phyloP scores from a whole-genome alignment of 2,888 invertebrate genomes.

The Drosophila atroscutellata region DNA sequence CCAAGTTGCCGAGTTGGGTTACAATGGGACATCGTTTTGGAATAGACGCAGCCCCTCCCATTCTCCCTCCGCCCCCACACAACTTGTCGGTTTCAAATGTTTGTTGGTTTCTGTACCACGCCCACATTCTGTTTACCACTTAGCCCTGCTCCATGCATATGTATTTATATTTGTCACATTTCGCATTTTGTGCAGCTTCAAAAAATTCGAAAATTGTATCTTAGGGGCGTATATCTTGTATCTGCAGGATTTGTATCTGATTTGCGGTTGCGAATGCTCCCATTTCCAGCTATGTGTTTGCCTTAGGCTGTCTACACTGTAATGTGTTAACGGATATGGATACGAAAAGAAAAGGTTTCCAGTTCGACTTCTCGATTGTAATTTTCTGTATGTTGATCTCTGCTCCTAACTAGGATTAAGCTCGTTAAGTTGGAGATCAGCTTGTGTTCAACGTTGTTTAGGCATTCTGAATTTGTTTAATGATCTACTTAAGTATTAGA shows the following conservation, averaged over 20 bases:
- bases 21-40: conserved; percentile 25
- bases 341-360: conserved; percentile 6
- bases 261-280: conserved; percentile 25
- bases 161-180: conserved; percentile 65
- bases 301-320: conserved; percentile 18
- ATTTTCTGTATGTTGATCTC: neutral
- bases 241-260: conserved; percentile 54
- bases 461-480: neutral
- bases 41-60: neutral
- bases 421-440: conserved; percentile 1
- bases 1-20: conserved; percentile 47
- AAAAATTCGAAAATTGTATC: conserved; percentile 68
- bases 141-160: conserved; percentile 24
- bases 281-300: conserved; percentile 19
- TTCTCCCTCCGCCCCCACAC: conserved; percentile 11
- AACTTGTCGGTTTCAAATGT: conserved; percentile 68
- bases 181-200: conserved; percentile 49
- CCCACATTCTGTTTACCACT: conserved; percentile 2
- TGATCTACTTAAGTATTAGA: neutral
- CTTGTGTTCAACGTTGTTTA: neutral
- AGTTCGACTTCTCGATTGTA: neutral
- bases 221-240: conserved; percentile 68
- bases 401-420: neutral
- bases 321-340: conserved; percentile 13
- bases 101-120: conserved; percentile 32